A percentile compares a stretch with the other conserved stretches of the same genome.
These are phyloP conservation scores for Parnassius mnemosyne DNA, from an alignment of 2,888 invertebrate species.

Conservation along the genomic window DNA sequence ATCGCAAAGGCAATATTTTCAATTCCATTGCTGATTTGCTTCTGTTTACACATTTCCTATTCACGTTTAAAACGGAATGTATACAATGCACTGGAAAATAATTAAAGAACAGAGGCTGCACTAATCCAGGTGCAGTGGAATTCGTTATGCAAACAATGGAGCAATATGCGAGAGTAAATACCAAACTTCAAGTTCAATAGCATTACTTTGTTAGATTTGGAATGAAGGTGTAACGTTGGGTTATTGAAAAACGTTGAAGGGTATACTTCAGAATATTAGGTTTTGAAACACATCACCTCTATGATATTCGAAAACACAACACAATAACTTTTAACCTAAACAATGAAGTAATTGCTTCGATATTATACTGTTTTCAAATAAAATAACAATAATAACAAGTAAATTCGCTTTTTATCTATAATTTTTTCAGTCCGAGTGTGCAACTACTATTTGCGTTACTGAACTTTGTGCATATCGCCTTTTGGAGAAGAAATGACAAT, in stretches of 20 bases:
- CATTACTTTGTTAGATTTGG: slow-evolving; percentile 36
- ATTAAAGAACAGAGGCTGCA: slow-evolving; percentile 38
- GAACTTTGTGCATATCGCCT: no score
- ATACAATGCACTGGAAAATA: slow-evolving; percentile 38
- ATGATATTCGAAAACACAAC: neutral
- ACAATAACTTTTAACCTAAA: neutral
- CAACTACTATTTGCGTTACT: no score
- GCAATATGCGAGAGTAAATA: slow-evolving; percentile 38
- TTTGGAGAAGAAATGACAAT: no score
- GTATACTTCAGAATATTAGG: slow-evolving; percentile 16
- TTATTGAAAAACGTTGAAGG: slow-evolving; percentile 12
- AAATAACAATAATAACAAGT: no score
- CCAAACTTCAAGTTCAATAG: slow-evolving; percentile 35
- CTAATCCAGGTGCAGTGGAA: slow-evolving; percentile 49
- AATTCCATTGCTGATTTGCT: slow-evolving; percentile 44
- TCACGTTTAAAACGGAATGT: slow-evolving; percentile 45
- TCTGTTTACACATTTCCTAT: slow-evolving; percentile 46
- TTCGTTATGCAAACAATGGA: slow-evolving; percentile 59
- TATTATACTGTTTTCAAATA: neutral
- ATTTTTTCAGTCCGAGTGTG: no score
- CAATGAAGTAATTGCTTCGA: slow-evolving; percentile 2
- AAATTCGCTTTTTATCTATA: no score
- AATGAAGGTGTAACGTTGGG: slow-evolving; percentile 37
- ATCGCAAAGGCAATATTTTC: slow-evolving; percentile 29
- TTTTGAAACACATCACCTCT: neutral